These are phyloP conservation scores for Arbacia lixula DNA, from an alignment of 53 echinoderm and acorn worm species.

Conservation along the genomic window DNA sequence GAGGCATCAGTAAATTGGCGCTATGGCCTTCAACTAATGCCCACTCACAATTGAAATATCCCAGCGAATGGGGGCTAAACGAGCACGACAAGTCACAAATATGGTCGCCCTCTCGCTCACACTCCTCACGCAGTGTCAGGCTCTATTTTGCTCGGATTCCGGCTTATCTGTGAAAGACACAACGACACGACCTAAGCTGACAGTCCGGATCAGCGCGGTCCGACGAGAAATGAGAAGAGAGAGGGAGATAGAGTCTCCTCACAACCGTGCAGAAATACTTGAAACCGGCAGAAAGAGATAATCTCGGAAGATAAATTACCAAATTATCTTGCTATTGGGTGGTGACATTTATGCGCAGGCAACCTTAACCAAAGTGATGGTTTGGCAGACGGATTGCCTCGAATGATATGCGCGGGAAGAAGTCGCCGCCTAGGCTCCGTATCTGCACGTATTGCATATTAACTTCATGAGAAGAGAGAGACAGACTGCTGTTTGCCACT, in stretches of 20 bases:
- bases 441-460: no score
- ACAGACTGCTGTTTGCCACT: no score
- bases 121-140: constrained; percentile 37
- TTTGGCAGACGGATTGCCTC: constrained; percentile 47
- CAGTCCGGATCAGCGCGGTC: constrained; percentile 51
- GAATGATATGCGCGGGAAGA: no score
- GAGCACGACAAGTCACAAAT: constrained; percentile 39
- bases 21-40: constrained; percentile 2
- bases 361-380: constrained; percentile 30
- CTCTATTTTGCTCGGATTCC: constrained; percentile 35
- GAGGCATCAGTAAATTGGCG: no score
- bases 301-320: constrained; percentile 55
- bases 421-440: no score
- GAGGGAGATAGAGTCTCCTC: constrained; percentile 4
- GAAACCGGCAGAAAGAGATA: constrained; percentile 30
- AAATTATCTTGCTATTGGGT: constrained; percentile 57
- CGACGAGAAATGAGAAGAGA: constrained; percentile 29
- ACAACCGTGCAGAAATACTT: constrained; percentile 14
- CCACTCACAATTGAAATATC: constrained; percentile 49
- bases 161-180: constrained; percentile 56
- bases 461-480: no score
- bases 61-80: constrained; percentile 14
- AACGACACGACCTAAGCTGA: constrained; percentile 42
- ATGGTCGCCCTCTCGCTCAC: constrained; percentile 17
- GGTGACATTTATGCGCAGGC: constrained; percentile 45